Conservation (phyloP, 2,113 vertebrate genomes). For the Meriones unguiculatus region DNA sequence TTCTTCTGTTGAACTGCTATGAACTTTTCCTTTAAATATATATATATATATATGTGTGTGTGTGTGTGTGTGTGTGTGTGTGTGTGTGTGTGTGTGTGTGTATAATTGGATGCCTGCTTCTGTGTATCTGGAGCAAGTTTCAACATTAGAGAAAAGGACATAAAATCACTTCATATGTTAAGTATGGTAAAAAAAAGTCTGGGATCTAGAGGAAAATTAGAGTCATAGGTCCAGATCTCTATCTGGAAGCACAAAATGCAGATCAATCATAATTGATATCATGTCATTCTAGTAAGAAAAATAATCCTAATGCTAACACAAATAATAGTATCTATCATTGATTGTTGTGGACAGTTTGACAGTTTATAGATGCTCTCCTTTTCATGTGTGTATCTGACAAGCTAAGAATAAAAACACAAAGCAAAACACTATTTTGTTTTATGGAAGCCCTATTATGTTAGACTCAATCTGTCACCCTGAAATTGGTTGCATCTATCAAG, state of each 20-base stretch:
- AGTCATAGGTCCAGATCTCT: background rate
- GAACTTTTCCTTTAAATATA: slow-evolving; percentile 14
- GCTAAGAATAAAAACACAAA: background rate
- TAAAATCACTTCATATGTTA: slow-evolving; percentile 50
- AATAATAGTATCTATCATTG: background rate
- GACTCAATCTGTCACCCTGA: background rate
- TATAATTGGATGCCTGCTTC: slow-evolving; percentile 50
- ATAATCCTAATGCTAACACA: background rate
- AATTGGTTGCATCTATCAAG: slow-evolving; percentile 57
- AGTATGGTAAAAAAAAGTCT: background rate
- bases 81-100: too few species aligned
- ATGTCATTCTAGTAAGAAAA: slow-evolving; percentile 35
- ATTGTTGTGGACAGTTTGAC: background rate
- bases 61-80: too few species aligned
- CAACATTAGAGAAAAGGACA: slow-evolving; percentile 33
- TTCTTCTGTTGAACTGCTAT: background rate
- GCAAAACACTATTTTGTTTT: background rate
- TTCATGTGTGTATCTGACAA: background rate
- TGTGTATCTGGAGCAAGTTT: slow-evolving; percentile 3
- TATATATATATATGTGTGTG: too few species aligned
- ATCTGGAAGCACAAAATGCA: background rate
- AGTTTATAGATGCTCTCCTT: background rate
- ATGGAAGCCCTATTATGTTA: background rate
- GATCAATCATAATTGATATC: background rate
- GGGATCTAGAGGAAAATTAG: background rate